Percentiles rank a stretch among this genome's conserved stretches.
Evolutionary conservation across 64 coral and sea anemone species (phyloP).

Genomic region (Platygyra sinensis): DNA sequence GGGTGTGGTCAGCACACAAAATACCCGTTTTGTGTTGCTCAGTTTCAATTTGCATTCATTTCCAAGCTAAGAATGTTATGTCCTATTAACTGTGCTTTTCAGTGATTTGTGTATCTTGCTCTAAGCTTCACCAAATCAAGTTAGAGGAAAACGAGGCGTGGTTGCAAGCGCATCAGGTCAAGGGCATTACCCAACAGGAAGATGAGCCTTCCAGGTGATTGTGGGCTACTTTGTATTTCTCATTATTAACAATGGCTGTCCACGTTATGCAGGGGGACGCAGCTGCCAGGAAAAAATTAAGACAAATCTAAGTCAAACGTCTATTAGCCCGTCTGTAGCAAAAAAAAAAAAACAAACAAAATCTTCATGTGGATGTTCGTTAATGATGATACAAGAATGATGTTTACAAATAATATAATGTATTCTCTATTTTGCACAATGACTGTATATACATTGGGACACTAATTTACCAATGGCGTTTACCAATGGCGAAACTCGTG

Average conservation of each 20-base stretch:
- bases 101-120: constrained; percentile 69
- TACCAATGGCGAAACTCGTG: background rate
- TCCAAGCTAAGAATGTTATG: too few species aligned
- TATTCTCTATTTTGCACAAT: background rate
- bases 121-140: constrained; percentile 44
- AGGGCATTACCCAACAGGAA: constrained; percentile 4
- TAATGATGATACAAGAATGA: too few species aligned
- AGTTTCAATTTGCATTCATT: too few species aligned
- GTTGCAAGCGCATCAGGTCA: constrained; percentile 6
- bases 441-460: background rate
- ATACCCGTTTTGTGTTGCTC: too few species aligned
- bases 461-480: background rate
- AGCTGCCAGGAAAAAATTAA: too few species aligned
- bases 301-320: constrained; percentile 38
- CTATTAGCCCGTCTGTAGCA: constrained; percentile 34
- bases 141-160: constrained; percentile 27
- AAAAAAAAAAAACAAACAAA: too few species aligned
- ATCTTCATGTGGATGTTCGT: too few species aligned
- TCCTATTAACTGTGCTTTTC: constrained; percentile 24
- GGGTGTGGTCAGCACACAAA: too few species aligned
- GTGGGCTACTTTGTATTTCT: background rate
- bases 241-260: background rate
- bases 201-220: constrained; percentile 52
- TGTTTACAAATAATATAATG: background rate
- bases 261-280: background rate